Evolutionary conservation across 2,113 vertebrate genomes (phyloP).

Genomic region (Bos indicus): DNA sequence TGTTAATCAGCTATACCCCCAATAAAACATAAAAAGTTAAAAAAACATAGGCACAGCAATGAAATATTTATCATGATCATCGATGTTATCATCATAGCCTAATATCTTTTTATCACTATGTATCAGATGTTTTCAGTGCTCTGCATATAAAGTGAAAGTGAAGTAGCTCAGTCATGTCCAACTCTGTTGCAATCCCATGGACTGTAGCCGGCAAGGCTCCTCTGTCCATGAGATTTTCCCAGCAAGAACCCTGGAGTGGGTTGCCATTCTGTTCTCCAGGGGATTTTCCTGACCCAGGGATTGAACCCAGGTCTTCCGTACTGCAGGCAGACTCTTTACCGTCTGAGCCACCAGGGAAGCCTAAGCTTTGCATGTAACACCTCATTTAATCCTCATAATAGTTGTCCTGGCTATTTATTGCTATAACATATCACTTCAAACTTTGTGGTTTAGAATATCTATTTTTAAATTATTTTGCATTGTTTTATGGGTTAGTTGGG

Average conservation of each 20-base stretch:
- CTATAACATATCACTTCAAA: background rate
- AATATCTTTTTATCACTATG: background rate
- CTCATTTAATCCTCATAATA: background rate
- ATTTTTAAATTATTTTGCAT: background rate
- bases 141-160: background rate
- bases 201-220: background rate
- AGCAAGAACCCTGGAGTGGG: background rate
- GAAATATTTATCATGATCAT: background rate
- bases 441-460: background rate
- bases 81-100: background rate
- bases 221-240: background rate
- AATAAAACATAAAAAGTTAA: background rate
- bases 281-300: background rate
- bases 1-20: background rate
- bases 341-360: background rate
- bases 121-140: background rate
- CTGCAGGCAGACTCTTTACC: background rate
- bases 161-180: accelerated
- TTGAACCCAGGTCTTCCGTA: accelerated
- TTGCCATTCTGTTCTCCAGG: background rate
- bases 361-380: background rate
- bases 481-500: background rate
- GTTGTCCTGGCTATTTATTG: background rate
- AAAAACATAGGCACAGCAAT: background rate
- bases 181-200: background rate